Base-by-base conservation (phyloP, 1,140 invertebrate species). In the Pachypeltis micranthus region DNA sequence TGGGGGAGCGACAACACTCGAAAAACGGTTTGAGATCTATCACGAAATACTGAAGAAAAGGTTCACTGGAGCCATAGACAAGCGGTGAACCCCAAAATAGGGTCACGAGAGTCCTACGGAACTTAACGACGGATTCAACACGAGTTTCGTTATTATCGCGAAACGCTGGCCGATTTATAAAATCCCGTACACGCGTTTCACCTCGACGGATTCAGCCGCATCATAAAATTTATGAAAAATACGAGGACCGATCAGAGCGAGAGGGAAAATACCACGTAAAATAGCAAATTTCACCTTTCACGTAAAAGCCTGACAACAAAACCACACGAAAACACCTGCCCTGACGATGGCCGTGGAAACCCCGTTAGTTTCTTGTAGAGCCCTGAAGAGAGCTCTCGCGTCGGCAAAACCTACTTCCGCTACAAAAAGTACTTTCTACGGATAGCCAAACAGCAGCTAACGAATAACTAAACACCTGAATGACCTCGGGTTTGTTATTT, bases 51-150 rank as follows among this genome's bases (percentile, higher is more conserved):
- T 10, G 29, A 44, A 23, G 12, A 14, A 51, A 61, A 64, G 29
- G 60, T 65, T 59, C 28, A 63, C 61, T 66, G 63, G 59, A 16
- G 7, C 47, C 67, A 68, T 68, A 66, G 65, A 68, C 65, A 66
- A 68, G 62, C 67, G 65, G 66, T 66, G 64, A 65, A 68, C 67
- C 65, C 67, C 65, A 63, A 68, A 68, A 68, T 68, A 66, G 67
- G 67, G 67, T 68, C 67, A 68, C n/a, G 59, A 55, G 44, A 65
- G 61, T 51, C 47, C 39, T 56, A 16, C 12, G 12, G 23, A 51
- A 21, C 47, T 51, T 4, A 14, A 51, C 47, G 47, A 16, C 23
- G 12, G 7, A 16, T 21, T 21, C 12, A 51, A 10, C 12, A 51
- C 4, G 23, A 51, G 23, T 14, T 4, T 4, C 4, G 21, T 51